Evolutionary conservation across 2,113 vertebrate genomes (phyloP).

Genomic region (Taxidea taxus): DNA sequence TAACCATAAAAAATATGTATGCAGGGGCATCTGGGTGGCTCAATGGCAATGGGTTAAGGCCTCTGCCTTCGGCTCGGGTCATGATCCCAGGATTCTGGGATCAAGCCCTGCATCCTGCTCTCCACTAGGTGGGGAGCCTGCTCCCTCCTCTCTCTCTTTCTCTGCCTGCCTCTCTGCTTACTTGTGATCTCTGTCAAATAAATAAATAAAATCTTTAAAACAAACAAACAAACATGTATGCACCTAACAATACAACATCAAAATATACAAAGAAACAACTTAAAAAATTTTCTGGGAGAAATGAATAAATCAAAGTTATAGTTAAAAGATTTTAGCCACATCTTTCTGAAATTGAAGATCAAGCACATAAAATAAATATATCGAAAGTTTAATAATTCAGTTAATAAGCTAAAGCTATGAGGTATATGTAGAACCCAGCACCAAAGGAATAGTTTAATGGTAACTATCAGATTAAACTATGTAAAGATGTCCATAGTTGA

Average conservation of each 20-base stretch:
- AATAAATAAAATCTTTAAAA: too few relatives aligned
- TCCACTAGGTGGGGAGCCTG: too few relatives aligned
- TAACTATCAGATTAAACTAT: neutral
- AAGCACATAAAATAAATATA: neutral
- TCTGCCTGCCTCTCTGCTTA: too few relatives aligned
- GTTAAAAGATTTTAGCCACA: neutral
- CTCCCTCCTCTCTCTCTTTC: too few relatives aligned
- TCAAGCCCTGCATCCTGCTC: too few relatives aligned
- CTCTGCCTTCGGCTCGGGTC: too few relatives aligned
- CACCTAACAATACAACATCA: neutral
- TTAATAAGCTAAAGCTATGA: neutral
- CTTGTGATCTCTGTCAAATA: too few relatives aligned
- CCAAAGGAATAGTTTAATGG: neutral
- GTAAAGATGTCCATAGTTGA: neutral
- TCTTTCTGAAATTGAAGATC: neutral
- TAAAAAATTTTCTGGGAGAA: neutral
- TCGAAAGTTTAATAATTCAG: neutral
- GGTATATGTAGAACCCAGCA: neutral
- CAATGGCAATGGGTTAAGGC: too few relatives aligned
- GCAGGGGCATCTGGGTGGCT: too few relatives aligned
- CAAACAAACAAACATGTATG: neutral
- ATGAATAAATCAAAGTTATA: neutral
- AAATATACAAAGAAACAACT: slow-evolving; percentile 16
- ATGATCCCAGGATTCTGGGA: too few relatives aligned
- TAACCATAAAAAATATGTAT: neutral